Evolutionary conservation across 2,888 invertebrate species (phyloP).

Genomic region (Beris morrisii): DNA sequence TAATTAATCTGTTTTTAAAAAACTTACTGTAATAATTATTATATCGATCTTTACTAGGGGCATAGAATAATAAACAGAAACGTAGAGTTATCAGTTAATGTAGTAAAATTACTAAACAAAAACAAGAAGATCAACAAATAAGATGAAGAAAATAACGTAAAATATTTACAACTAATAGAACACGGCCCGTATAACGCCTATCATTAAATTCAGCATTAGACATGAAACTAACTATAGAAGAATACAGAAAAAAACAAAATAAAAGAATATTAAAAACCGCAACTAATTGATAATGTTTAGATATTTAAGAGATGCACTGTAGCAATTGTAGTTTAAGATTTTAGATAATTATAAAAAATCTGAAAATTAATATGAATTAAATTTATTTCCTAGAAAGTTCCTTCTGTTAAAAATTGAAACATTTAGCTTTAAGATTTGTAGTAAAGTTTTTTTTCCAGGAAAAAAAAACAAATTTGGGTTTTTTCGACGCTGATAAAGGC

Average conservation of each 20-base stretch:
- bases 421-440: no score
- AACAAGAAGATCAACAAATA: background rate
- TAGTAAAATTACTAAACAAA: background rate
- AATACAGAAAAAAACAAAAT: background rate
- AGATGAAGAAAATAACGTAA: background rate
- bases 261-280: conserved; percentile 1
- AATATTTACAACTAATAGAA: background rate
- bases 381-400: no score
- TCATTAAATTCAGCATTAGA: background rate
- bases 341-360: conserved; percentile 22
- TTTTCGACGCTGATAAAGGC: no score
- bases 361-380: no score
- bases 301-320: conserved; percentile 16
- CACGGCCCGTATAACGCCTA: conserved; percentile 21
- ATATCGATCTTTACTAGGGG: no score
- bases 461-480: no score
- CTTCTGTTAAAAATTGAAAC: no score
- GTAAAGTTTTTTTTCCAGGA: no score
- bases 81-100: no score
- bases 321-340: conserved; percentile 21
- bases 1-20: no score
- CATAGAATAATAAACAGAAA: no score
- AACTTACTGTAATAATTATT: no score
- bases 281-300: conserved; percentile 23
- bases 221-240: background rate